Conservation (phyloP, 30 jellyfish, hydroid and myxozoan species). For the Cassiopea xamachana region DNA sequence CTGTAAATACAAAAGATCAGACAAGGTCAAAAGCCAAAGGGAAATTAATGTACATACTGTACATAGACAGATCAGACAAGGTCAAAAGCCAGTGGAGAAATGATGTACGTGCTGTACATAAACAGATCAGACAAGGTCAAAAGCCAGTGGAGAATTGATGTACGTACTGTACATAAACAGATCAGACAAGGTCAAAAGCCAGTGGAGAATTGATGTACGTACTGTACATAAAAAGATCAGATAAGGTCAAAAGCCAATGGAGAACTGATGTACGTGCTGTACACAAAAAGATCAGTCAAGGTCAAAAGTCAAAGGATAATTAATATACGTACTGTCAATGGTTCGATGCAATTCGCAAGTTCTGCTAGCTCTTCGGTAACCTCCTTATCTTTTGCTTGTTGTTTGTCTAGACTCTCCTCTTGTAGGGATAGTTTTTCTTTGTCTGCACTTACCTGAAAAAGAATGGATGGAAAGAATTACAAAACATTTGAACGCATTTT, state of each 20-base stretch:
- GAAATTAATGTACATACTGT: not conserved
- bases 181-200: too few species aligned
- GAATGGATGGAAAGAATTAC: not conserved
- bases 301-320: too few species aligned
- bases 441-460: slow-evolving; percentile 54
- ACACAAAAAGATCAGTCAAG: too few species aligned
- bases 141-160: too few species aligned
- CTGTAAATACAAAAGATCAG: not conserved
- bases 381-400: slow-evolving; percentile 51
- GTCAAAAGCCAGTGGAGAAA: too few species aligned
- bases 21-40: not conserved
- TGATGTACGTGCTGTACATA: too few species aligned
- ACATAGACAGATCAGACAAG: too few species aligned
- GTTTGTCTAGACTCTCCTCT: slow-evolving; percentile 54
- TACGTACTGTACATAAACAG: too few species aligned
- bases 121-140: too few species aligned
- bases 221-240: not conserved
- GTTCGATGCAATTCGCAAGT: slow-evolving; percentile 70
- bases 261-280: not conserved
- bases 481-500: not conserved
- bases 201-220: too few species aligned
- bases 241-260: not conserved
- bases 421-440: slow-evolving; percentile 18
- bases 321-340: slow-evolving; percentile 75
- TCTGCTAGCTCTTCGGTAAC: slow-evolving; percentile 61